Evolutionary conservation across 2,888 invertebrate genomes (phyloP), one percentile per base, ranked within the genome.

Genomic region (Orchesella flavescens): DNA sequence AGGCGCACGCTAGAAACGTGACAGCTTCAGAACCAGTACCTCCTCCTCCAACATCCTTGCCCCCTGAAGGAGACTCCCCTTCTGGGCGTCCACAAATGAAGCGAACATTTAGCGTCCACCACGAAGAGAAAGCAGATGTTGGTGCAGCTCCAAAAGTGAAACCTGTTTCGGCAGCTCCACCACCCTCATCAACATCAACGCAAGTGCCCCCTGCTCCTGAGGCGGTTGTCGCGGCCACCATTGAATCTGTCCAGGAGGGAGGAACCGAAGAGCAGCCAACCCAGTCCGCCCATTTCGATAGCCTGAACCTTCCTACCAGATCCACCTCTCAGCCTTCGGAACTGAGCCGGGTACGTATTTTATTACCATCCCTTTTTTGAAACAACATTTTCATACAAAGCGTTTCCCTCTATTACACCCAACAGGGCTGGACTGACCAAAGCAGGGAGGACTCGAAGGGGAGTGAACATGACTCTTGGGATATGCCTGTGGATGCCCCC

Each of bases 401-500:
- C n/a, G n/a, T n/a, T n/a, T 3, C 69, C 24, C 55, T 72, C 71
- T 55, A 3, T 44, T 15, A 23, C 12, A 15, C 19, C 46, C n/a
- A n/a, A 61, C 57, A 86, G 86, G 85, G 85, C 53, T 88, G 87
- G 87, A 84, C 86, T 17, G 87, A 87, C 66, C 87, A 85, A 44
- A 88, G 87, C 79, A 83, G 88, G 77, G 88, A 87, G 75, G 88
- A 88, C 66, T 88, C 88, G 9, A 88, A 88, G 79, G 88, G 88
- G 15, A 88, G 88, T 82, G 89, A 88, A 61, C 87, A 88, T 17
- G 89, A 89, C 75, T 88, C 88, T 3, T 89, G 89, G 89, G 88
- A 89, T 74, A 87, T 89, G 78, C 85, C 87, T 43, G 79, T 87
- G 3, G 88, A 89, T 81, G 93, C 93, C 86, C 93, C 93, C 57